Percentiles rank a stretch among this genome's conserved stretches.
Evolutionary conservation across 30 jellyfish, hydroid and myxozoan genomes (phyloP).

Genomic region (Aurelia sp.): DNA sequence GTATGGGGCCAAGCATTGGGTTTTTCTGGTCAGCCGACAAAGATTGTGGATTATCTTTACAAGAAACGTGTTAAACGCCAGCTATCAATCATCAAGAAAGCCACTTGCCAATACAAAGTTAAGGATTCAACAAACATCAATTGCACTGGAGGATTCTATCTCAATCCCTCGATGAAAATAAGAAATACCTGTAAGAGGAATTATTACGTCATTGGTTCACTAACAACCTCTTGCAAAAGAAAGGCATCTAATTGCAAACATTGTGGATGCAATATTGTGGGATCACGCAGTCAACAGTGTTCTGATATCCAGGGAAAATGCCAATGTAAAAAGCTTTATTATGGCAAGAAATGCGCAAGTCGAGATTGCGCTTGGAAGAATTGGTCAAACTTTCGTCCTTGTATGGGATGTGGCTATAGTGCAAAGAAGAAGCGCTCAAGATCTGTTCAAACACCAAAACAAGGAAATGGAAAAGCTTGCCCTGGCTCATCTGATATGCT

Average conservation of each 20-base stretch:
- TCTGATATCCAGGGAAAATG: constrained; percentile 21
- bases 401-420: constrained; percentile 41
- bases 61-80: not conserved
- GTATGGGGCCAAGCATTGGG: constrained; percentile 69
- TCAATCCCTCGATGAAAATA: constrained; percentile 37
- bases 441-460: not conserved
- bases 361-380: constrained; percentile 46
- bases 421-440: constrained; percentile 22
- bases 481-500: not conserved
- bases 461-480: constrained; percentile 15
- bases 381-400: constrained; percentile 8
- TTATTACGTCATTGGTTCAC: constrained; percentile 31
- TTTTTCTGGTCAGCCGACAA: not conserved
- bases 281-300: constrained; percentile 26
- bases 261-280: constrained; percentile 14
- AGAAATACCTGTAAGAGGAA: constrained; percentile 13
- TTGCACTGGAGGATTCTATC: constrained; percentile 28
- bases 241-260: constrained; percentile 16
- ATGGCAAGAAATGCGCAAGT: constrained; percentile 24
- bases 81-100: not conserved
- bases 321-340: constrained; percentile 21
- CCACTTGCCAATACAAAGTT: constrained; percentile 24
- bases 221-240: constrained; percentile 15
- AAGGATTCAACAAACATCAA: constrained; percentile 25
- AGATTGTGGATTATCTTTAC: not conserved